These are phyloP conservation scores for Rugalucina vietnamica DNA, from an alignment of 2,888 invertebrate genomes.

Conservation along the genomic window DNA sequence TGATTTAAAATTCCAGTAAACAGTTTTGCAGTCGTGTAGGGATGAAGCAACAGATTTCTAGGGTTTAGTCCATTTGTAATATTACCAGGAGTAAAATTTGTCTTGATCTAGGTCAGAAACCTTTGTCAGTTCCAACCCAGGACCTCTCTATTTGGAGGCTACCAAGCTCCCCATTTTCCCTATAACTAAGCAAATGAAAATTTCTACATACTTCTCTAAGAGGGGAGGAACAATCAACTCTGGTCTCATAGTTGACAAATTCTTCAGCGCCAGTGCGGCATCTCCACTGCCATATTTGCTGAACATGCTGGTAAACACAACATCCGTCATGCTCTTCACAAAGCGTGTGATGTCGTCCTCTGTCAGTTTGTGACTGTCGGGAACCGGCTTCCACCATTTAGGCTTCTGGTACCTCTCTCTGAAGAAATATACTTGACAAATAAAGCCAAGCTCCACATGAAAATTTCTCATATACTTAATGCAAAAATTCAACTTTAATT, in stretches of 20 bases:
- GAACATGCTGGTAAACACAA: slow-evolving; percentile 92
- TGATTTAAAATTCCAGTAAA: no score
- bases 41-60: no score
- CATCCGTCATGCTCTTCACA: slow-evolving; percentile 89
- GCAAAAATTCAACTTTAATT: background rate
- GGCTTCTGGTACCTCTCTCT: slow-evolving; percentile 80
- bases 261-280: slow-evolving; percentile 89
- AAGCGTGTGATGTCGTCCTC: slow-evolving; percentile 93
- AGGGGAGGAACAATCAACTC: slow-evolving; percentile 92
- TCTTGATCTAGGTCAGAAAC: no score
- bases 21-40: no score
- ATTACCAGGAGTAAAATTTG: no score
- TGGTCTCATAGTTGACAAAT: slow-evolving; percentile 92
- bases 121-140: no score
- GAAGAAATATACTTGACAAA: no score
- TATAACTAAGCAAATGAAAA: no score
- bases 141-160: no score
- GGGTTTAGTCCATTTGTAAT: no score
- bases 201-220: slow-evolving; percentile 89
- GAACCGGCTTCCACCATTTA: slow-evolving; percentile 89
- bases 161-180: no score
- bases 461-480: background rate
- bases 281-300: slow-evolving; percentile 88
- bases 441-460: background rate
- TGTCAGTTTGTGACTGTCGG: slow-evolving; percentile 89